phyloP scores from a whole-genome alignment of 2,797 vertebrate species.

The Gila robusta region DNA sequence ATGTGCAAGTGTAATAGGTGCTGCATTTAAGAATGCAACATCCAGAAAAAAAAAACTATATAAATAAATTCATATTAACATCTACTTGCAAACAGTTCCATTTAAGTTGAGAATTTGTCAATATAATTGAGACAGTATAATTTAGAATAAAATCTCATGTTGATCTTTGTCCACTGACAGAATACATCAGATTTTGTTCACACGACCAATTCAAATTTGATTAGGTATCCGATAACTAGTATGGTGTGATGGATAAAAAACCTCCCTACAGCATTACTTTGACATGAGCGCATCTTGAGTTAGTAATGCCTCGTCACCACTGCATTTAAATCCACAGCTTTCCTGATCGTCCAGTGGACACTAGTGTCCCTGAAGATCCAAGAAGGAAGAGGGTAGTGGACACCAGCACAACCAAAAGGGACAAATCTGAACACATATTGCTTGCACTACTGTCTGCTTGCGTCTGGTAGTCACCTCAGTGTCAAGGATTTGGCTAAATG shows the following conservation, averaged over 20 bases:
- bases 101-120: too few species aligned
- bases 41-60: background rate
- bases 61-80: background rate
- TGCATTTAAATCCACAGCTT: background rate
- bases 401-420: too few species aligned
- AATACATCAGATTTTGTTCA: background rate
- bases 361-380: too few species aligned
- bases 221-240: background rate
- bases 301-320: too few species aligned
- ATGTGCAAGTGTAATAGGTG: background rate
- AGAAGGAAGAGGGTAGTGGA: too few species aligned
- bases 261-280: background rate
- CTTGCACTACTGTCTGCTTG: too few species aligned
- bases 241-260: background rate
- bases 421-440: too few species aligned
- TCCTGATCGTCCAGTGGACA: background rate
- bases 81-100: background rate
- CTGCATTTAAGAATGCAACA: background rate
- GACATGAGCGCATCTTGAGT: background rate
- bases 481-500: background rate
- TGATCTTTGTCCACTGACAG: background rate
- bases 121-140: background rate
- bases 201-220: background rate
- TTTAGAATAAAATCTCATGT: background rate
- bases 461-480: too few species aligned